Percentiles rank a stretch among this genome's conserved stretches.
phyloP scores from a whole-genome alignment of 2,888 invertebrate species.

The Zygogramma bicolorata region DNA sequence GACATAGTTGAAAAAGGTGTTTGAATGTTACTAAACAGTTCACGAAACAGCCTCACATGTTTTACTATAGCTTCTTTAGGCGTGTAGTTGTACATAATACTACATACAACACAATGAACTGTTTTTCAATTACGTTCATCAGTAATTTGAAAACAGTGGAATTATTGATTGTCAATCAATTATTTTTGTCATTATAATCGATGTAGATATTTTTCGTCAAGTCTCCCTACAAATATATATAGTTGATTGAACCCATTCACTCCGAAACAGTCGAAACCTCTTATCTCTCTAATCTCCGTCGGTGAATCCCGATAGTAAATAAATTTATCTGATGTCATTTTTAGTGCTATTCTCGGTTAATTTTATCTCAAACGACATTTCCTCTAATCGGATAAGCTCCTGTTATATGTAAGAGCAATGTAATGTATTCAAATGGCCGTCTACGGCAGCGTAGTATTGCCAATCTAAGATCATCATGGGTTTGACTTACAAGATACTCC shows the following conservation, averaged over 20 bases:
- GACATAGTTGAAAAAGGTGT: too few relatives aligned
- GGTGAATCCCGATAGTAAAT: background rate
- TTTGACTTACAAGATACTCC: slow-evolving; percentile 58
- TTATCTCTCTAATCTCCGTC: background rate
- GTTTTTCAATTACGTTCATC: too few relatives aligned
- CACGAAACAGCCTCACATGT: too few relatives aligned
- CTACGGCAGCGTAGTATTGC: slow-evolving; percentile 53
- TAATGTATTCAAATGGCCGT: slow-evolving; percentile 55
- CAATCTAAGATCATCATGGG: slow-evolving; percentile 58
- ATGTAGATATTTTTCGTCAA: too few relatives aligned
- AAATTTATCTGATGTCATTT: slow-evolving; percentile 28
- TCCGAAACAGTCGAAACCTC: background rate
- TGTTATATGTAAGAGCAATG: slow-evolving; percentile 15
- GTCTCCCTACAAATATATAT: background rate
- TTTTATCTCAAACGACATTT: slow-evolving; percentile 33
- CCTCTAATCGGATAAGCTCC: slow-evolving; percentile 47
- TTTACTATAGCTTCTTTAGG: too few relatives aligned
- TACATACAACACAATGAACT: too few relatives aligned
- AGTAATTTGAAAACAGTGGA: too few relatives aligned
- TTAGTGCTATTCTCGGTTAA: slow-evolving; percentile 34
- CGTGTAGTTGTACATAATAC: too few relatives aligned
- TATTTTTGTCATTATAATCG: too few relatives aligned
- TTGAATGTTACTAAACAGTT: too few relatives aligned
- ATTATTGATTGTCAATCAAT: too few relatives aligned
- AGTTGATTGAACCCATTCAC: background rate